Evolutionary conservation across 2,797 vertebrate genomes (phyloP).

Genomic region (Pyrocephalus nanus): DNA sequence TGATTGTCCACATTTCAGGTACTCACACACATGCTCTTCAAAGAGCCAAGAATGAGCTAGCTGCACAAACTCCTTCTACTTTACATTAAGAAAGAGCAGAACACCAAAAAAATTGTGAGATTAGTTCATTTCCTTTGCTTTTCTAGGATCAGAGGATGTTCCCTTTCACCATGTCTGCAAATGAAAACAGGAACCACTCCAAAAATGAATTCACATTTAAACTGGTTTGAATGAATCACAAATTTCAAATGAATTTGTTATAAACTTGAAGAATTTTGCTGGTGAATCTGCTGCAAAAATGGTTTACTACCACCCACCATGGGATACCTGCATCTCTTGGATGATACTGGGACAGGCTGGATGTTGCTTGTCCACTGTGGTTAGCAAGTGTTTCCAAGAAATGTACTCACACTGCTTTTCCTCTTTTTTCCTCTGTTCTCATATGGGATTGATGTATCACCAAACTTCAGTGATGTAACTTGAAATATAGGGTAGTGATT

Average conservation of each 20-base stretch:
- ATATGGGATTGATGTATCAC: background rate
- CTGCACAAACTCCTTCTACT: background rate
- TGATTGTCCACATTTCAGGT: background rate
- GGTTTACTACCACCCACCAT: background rate
- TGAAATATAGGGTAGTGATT: background rate
- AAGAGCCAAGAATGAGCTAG: background rate
- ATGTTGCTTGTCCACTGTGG: background rate
- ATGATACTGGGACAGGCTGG: background rate
- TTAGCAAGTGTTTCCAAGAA: background rate
- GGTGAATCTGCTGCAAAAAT: background rate
- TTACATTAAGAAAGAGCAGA: background rate
- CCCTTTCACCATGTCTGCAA: background rate
- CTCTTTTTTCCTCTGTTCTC: background rate
- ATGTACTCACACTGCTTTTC: background rate
- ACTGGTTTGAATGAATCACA: background rate
- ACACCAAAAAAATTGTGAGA: background rate
- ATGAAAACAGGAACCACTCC: background rate
- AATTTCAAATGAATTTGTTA: background rate
- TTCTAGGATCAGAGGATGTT: background rate
- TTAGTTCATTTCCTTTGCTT: background rate
- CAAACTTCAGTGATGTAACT: background rate
- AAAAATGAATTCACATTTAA: background rate
- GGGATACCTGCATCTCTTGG: background rate
- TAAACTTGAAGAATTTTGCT: background rate
- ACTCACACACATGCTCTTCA: background rate